phyloP scores from a whole-genome alignment of 2,797 vertebrate genomes.

The Siniperca undulata region DNA sequence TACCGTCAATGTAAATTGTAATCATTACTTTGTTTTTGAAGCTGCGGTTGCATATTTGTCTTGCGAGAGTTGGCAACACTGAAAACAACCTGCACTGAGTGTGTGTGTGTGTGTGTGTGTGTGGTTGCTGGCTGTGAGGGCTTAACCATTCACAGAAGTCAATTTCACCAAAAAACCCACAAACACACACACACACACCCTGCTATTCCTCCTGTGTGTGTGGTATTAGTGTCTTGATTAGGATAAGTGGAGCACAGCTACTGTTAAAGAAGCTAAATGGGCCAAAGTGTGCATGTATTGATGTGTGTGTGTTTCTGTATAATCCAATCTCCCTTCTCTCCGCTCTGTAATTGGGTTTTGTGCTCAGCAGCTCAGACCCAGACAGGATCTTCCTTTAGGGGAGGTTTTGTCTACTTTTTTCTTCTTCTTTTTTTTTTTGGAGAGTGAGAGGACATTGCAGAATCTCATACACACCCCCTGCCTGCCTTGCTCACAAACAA shows the following conservation, averaged over 20 bases:
- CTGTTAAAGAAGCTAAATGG: conserved; percentile 42
- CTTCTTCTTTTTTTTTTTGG: conserved; percentile 4
- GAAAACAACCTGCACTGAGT: conserved; percentile 2
- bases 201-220: neutral
- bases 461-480: neutral
- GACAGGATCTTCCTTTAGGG: conserved; percentile 37
- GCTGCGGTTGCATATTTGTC: too few relatives aligned
- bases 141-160: neutral
- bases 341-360: conserved; percentile 58
- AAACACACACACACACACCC: neutral
- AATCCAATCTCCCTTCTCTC: conserved; percentile 51
- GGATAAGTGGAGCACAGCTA: conserved; percentile 37
- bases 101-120: neutral
- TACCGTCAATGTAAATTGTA: too few relatives aligned
- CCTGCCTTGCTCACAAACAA: conserved; percentile 4
- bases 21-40: too few relatives aligned
- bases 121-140: neutral
- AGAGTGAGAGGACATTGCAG: neutral
- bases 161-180: neutral
- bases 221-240: conserved; percentile 28
- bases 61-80: too few relatives aligned
- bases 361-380: conserved; percentile 38
- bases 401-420: conserved; percentile 30
- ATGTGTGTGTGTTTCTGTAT: conserved; percentile 7
- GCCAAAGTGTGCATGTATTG: neutral